These are phyloP conservation scores for Clarias laeviceps DNA, from an alignment of 2,797 vertebrate genomes.

Conservation along the genomic window DNA sequence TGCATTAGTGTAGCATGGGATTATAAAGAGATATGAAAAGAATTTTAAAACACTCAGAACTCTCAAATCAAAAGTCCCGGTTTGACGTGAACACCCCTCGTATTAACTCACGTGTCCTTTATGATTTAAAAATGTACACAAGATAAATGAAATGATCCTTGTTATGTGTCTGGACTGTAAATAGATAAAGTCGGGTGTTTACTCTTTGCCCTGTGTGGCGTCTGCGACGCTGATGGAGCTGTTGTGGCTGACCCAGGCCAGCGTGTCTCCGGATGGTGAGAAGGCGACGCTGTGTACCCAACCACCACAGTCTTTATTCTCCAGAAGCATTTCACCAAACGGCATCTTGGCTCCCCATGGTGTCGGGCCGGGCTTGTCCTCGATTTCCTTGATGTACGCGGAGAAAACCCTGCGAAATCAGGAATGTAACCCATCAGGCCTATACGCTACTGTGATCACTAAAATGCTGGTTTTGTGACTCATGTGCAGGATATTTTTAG, in stretches of 20 bases:
- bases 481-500: not conserved
- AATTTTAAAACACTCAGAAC: too few relatives aligned
- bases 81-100: too few relatives aligned
- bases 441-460: not conserved
- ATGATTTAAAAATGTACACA: not conserved
- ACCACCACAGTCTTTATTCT: conserved; percentile 79
- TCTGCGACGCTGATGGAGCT: conserved; percentile 77
- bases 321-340: conserved; percentile 79
- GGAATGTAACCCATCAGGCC: not conserved
- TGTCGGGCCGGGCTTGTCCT: conserved; percentile 81
- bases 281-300: conserved; percentile 82
- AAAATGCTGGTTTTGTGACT: not conserved
- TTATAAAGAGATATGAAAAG: too few relatives aligned
- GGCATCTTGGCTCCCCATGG: conserved; percentile 83
- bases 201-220: conserved; percentile 75
- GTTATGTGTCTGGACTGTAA: not conserved
- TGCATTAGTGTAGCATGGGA: too few relatives aligned
- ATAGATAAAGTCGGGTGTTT: conserved; percentile 10
- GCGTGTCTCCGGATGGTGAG: conserved; percentile 77
- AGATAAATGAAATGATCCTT: not conserved
- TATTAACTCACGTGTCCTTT: too few relatives aligned
- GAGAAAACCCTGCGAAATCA: conserved; percentile 72
- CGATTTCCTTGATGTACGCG: conserved; percentile 82
- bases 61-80: too few relatives aligned
- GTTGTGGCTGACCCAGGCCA: conserved; percentile 81